phyloP scores from a whole-genome alignment of 2,113 vertebrate genomes.

The Hippocampus comes region DNA sequence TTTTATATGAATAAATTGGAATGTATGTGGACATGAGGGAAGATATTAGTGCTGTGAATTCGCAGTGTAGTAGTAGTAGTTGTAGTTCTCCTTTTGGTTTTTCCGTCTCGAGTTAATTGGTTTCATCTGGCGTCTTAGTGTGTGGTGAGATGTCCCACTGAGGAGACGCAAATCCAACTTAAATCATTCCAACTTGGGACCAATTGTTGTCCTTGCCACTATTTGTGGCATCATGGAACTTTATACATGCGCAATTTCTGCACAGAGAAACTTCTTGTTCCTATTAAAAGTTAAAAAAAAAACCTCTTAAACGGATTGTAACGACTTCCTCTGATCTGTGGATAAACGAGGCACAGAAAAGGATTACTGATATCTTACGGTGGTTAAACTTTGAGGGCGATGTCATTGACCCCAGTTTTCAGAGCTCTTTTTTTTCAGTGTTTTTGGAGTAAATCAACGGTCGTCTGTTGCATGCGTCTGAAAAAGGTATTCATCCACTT shows the following conservation, averaged over 20 bases:
- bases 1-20: conserved; percentile 11
- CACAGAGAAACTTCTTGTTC: neutral
- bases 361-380: conserved; percentile 14
- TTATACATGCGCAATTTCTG: neutral
- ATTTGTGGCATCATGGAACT: neutral
- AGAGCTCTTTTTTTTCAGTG: neutral
- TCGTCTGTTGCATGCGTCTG: neutral
- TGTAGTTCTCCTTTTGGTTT: neutral
- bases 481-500: neutral
- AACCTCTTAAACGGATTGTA: neutral
- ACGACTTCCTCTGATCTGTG: neutral
- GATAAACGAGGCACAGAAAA: neutral
- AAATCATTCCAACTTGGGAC: neutral
- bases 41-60: neutral
- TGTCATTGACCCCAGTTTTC: conserved; percentile 7
- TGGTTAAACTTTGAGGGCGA: conserved; percentile 18
- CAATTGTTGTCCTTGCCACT: neutral
- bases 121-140: conserved; percentile 51
- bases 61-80: neutral
- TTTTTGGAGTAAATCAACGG: conserved; percentile 28
- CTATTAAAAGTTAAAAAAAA: neutral
- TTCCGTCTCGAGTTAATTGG: conserved; percentile 40
- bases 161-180: neutral
- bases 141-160: neutral
- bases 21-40: neutral